These are phyloP conservation scores for Asarcornis scutulata DNA, from an alignment of 2,113 vertebrate species.

Conservation along the genomic window DNA sequence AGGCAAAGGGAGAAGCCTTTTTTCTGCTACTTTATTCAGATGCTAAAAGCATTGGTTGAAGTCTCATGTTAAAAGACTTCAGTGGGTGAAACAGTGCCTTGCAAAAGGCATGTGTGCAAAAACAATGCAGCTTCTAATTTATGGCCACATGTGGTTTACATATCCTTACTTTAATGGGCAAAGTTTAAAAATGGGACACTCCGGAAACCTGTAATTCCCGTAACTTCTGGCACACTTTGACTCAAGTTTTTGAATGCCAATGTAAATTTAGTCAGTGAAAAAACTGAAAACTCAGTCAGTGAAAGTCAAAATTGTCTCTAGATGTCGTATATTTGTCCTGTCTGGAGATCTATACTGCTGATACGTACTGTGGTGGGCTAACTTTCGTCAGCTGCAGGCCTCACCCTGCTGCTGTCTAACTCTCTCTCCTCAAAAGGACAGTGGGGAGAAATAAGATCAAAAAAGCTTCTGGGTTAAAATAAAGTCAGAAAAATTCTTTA, in stretches of 20 bases:
- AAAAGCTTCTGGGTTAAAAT: neutral
- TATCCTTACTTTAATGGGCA: neutral
- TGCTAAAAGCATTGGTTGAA: neutral
- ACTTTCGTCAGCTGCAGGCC: neutral
- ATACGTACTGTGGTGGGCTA: neutral
- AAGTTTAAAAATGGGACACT: neutral
- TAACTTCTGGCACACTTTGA: neutral
- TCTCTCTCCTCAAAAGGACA: neutral
- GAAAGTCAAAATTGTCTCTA: neutral
- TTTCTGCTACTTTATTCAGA: neutral
- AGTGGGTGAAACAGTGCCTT: neutral
- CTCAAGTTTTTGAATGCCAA: neutral
- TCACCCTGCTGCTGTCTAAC: neutral
- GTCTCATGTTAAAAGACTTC: neutral
- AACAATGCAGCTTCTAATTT: neutral
- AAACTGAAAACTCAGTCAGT: neutral
- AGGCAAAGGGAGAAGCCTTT: neutral
- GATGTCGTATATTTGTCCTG: neutral
- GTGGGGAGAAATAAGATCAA: neutral
- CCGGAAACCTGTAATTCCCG: neutral
- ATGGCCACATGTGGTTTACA: neutral
- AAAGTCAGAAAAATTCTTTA: neutral
- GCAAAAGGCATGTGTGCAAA: neutral
- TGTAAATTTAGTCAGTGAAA: neutral
- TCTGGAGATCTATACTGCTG: neutral